Evolutionary conservation across 2,113 vertebrate genomes (phyloP).

Genomic region (Ancistrus triradiatus): DNA sequence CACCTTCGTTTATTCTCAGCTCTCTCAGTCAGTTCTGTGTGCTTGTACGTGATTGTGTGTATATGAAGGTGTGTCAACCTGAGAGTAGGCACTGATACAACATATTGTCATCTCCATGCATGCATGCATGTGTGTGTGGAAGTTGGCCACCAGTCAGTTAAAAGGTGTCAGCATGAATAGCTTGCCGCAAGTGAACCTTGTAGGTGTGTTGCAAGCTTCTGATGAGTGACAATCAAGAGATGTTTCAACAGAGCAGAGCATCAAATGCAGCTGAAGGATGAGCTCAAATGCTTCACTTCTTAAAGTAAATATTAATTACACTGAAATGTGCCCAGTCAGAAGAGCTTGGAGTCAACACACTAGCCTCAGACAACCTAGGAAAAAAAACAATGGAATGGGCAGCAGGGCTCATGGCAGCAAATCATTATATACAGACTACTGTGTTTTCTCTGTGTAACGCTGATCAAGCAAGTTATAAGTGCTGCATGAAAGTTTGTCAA

Average conservation of each 20-base stretch:
- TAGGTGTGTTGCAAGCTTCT: slow-evolving; percentile 33
- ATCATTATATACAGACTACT: too few relatives aligned
- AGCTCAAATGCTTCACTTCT: slow-evolving; percentile 32
- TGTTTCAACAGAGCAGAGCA: slow-evolving; percentile 28
- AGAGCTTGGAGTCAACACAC: slow-evolving; percentile 33
- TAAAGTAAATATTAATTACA: slow-evolving; percentile 45
- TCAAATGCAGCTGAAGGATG: slow-evolving; percentile 39
- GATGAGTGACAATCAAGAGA: slow-evolving; percentile 44
- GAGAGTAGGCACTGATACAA: too few relatives aligned
- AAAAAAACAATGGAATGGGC: neutral
- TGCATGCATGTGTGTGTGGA: slow-evolving; percentile 3
- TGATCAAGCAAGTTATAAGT: too few relatives aligned
- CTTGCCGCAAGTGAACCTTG: slow-evolving; percentile 42
- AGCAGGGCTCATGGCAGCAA: too few relatives aligned
- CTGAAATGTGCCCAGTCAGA: slow-evolving; percentile 24
- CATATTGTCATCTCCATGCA: too few relatives aligned
- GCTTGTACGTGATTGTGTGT: slow-evolving; percentile 5
- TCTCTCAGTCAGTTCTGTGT: slow-evolving; percentile 12
- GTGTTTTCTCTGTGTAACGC: too few relatives aligned
- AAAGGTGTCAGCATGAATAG: slow-evolving; percentile 35
- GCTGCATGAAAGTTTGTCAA: too few relatives aligned
- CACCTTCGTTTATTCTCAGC: slow-evolving; percentile 6
- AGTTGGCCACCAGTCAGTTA: slow-evolving; percentile 18
- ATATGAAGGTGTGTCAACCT: too few relatives aligned
- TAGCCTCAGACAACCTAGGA: slow-evolving; percentile 13